These are phyloP conservation scores for Pitangus sulphuratus DNA, from an alignment of 2,797 vertebrate genomes.

Conservation along the genomic window DNA sequence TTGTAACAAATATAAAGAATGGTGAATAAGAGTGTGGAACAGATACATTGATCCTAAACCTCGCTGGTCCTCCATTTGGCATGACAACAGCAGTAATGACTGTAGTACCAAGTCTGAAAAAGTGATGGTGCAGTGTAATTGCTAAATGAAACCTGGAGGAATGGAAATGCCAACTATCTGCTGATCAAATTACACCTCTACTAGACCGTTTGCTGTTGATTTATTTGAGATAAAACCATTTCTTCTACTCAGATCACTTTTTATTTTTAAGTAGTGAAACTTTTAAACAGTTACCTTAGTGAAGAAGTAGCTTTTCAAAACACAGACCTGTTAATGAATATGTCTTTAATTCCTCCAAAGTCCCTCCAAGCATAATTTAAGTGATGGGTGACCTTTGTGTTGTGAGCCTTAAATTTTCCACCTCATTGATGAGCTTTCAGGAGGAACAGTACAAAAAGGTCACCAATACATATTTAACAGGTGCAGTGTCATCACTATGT, in stretches of 20 bases:
- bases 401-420: slow-evolving; percentile 24
- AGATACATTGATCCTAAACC: neutral
- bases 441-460: slow-evolving; percentile 63
- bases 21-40: neutral
- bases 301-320: neutral
- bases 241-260: neutral
- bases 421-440: slow-evolving; percentile 55
- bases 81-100: neutral
- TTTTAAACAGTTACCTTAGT: neutral
- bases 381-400: slow-evolving; percentile 53
- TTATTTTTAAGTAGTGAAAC: neutral
- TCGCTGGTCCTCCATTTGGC: neutral
- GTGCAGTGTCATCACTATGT: neutral
- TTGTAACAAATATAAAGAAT: neutral
- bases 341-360: neutral
- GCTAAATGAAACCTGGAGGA: neutral
- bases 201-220: neutral
- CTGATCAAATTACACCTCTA: neutral
- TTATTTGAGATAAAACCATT: neutral
- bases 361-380: neutral
- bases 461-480: slow-evolving; percentile 63
- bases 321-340: neutral
- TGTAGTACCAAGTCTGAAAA: neutral
- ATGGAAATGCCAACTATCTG: neutral
- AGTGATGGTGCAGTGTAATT: neutral